Evolutionary conservation across 2,113 vertebrate genomes (phyloP), one percentile per base, ranked within the genome.

Genomic region (Stercorarius parasiticus): DNA sequence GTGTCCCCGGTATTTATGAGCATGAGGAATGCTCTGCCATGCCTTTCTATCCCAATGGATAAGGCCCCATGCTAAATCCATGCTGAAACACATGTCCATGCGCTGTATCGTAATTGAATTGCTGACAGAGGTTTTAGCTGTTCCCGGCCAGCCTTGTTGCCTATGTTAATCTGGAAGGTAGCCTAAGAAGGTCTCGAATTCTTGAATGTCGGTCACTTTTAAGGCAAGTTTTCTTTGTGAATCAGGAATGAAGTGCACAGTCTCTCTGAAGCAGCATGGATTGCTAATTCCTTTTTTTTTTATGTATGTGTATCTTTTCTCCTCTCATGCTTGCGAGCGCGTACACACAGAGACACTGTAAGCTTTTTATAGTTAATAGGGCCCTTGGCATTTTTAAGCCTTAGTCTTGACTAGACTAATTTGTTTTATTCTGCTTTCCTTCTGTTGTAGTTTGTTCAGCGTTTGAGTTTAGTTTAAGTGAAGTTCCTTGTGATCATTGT

Each of bases 401-500:
- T 94, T 83, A 76, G 38, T 76, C 50, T 97, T 96, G 72, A 89
- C 76, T 80, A 82, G 81, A 93, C 61, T 97, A 92, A 97, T 93
- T 98, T 97, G 80, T 94, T 98, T 98, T 96, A 97, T 97, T 96
- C 74, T 96, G 32, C 50, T 89, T 97, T 88, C 90, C 95, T 97
- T 97, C 97, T 97, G 93, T 94, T 94, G 91, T 81, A 80, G 16
- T 97, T 92, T 95, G 87, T 83, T 91, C 96, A 97, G 52, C 0
- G 1, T 89, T 83, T 90, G 25, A 94, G 89, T 88, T 97, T 91
- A 90, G 79, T 97, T 95, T 89, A 86, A 96, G 40, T 95, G 93
- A 97, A 97, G 82, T 81, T 96, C 47, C 80, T 96, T 92, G 79
- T 93, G 89, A 97, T 97, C 92, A 81, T 88, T 59, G 61, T 80